Conservation (phyloP, 1,140 invertebrate genomes). For the Panulirus ornatus region DNA sequence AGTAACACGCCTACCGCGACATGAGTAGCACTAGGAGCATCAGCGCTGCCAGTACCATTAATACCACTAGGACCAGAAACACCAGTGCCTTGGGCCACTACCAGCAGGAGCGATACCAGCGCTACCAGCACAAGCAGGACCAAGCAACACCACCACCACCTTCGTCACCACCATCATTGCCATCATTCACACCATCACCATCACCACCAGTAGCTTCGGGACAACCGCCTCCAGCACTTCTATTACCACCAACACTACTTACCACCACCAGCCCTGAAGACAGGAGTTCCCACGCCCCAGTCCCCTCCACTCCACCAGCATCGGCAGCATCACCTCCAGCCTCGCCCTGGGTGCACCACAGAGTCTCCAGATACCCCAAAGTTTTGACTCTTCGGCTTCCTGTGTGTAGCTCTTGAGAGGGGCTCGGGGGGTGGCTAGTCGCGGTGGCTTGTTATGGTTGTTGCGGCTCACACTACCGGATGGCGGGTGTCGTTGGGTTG, state of each 20-base stretch:
- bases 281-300: constrained; percentile 19
- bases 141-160: no score
- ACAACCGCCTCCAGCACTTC: background rate
- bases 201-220: background rate
- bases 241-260: background rate
- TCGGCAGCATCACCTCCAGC: background rate
- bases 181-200: background rate
- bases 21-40: no score
- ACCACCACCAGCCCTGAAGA: background rate
- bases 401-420: constrained; percentile 24
- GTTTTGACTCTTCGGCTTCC: constrained; percentile 40
- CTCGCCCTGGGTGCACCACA: constrained; percentile 8
- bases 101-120: no score
- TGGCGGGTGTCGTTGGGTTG: constrained; percentile 31
- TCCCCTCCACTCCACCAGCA: background rate
- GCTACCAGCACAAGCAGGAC: no score
- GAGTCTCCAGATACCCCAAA: background rate
- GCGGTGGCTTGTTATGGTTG: constrained; percentile 33
- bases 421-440: constrained; percentile 26
- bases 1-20: no score
- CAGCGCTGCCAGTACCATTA: no score
- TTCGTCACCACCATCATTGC: background rate
- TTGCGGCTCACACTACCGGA: constrained; percentile 25
- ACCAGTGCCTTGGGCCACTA: no score
- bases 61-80: no score